Evolutionary conservation across 2,888 invertebrate genomes (phyloP), one percentile per base, ranked within the genome.

Genomic region (Pharmacophagus antenor): DNA sequence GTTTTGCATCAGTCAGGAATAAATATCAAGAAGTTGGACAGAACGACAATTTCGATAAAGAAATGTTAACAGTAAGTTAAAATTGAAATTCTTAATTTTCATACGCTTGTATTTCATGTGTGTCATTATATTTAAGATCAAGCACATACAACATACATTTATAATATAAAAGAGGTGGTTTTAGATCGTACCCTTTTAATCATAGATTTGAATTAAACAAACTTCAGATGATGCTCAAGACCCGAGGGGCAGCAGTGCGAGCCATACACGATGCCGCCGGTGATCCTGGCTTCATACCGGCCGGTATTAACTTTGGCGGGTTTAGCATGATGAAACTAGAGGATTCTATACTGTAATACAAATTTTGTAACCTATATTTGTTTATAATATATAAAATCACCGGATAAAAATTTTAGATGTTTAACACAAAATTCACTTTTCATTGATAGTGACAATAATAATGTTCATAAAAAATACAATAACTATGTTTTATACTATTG

Each of bases 261-360:
- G 77, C 77, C 6, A 17, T 72, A 1, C 64, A 73, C 50, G 64
- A 69, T 0, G 58, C 65, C 0, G 52, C 54, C 0, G 67, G 76
- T 0, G 60, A 67, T 4, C 23, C 61, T 0, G 62, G 61, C 3
- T 59, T 65, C 23, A 84, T 88, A 21, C 88, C 88, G 0, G 82
- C 88, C 0, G 88, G 88, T 0, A 62, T 88, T 7, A 82, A 85
- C 66, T 77, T 88, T 6, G 88, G 86, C 2, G 85, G 84, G 7
- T 65, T 67, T 57, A 68, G 76, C 63, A 81, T 86, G 82, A 63
- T 87, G 71, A 76, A 72, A 56, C 66, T 80, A 67, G 63, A 68
- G 0, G 69, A 75, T n/a, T 80, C 83, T 12, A 15, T 86, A 2
- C 58, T 85, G 88, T 87, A 63, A 80, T n/a, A 4, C 27, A 31